Conservation (phyloP, 2,888 invertebrate species). For the Synergus japonicus region DNA sequence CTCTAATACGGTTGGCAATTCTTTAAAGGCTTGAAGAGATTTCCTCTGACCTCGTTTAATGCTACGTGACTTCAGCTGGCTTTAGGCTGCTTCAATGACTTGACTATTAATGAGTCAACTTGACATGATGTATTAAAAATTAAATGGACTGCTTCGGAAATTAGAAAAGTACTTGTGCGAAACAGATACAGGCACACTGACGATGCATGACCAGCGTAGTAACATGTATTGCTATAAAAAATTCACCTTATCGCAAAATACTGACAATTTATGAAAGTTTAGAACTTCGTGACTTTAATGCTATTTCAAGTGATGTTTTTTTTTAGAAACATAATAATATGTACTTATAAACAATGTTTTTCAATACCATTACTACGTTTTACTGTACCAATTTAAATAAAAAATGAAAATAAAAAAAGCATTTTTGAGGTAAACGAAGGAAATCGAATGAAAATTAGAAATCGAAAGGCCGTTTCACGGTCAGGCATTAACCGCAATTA, state of each 20-base stretch:
- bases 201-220: no score
- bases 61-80: not conserved
- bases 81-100: not conserved
- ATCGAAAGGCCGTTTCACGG: constrained; percentile 30
- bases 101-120: not conserved
- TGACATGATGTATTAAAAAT: not conserved
- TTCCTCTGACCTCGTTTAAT: not conserved
- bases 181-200: no score
- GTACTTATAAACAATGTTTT: no score
- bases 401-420: no score
- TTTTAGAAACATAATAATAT: no score
- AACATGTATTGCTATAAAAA: not conserved
- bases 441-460: constrained; percentile 33
- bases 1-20: not conserved
- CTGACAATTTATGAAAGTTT: not conserved
- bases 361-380: no score
- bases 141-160: no score
- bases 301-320: no score
- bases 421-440: not conserved
- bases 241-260: not conserved
- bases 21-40: not conserved
- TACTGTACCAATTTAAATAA: no score
- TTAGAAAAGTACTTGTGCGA: no score
- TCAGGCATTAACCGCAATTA: constrained; percentile 32
- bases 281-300: no score